A percentile compares a stretch with the other conserved stretches of the same genome.
These are phyloP conservation scores for Drosophila parabipectinata DNA, from an alignment of 1,140 invertebrate species.

Conservation along the genomic window DNA sequence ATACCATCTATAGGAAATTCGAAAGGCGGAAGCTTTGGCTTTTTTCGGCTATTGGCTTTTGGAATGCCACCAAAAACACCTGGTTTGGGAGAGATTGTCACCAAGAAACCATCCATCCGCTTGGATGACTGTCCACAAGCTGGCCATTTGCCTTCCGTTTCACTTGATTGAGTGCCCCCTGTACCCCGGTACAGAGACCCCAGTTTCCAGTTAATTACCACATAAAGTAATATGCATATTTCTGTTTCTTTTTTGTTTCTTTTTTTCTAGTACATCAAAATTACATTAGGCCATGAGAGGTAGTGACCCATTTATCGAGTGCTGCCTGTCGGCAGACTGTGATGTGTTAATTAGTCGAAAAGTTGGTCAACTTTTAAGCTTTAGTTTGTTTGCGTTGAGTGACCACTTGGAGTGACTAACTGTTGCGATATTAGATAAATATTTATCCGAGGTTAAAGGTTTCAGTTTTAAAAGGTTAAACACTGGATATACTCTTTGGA, in stretches of 20 bases:
- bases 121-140: conserved; percentile 26
- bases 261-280: conserved; percentile 66
- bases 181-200: neutral
- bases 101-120: conserved; percentile 20
- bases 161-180: neutral
- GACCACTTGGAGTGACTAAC: neutral
- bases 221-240: conserved; percentile 1
- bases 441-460: neutral
- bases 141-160: conserved; percentile 23
- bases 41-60: conserved; percentile 13
- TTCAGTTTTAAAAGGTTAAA: too few relatives aligned
- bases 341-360: conserved; percentile 74
- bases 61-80: conserved; percentile 14
- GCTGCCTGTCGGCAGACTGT: conserved; percentile 33
- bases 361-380: conserved; percentile 43
- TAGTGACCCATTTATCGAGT: conserved; percentile 56
- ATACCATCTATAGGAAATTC: neutral
- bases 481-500: too few relatives aligned
- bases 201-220: conserved; percentile 6
- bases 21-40: conserved; percentile 40
- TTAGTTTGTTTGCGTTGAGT: conserved; percentile 21
- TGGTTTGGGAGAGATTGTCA: conserved; percentile 21
- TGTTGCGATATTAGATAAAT: neutral
- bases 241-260: conserved; percentile 1
- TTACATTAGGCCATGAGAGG: conserved; percentile 52